These are phyloP conservation scores for Eulemur rufifrons DNA, from an alignment of 2,113 vertebrate genomes.

Conservation along the genomic window DNA sequence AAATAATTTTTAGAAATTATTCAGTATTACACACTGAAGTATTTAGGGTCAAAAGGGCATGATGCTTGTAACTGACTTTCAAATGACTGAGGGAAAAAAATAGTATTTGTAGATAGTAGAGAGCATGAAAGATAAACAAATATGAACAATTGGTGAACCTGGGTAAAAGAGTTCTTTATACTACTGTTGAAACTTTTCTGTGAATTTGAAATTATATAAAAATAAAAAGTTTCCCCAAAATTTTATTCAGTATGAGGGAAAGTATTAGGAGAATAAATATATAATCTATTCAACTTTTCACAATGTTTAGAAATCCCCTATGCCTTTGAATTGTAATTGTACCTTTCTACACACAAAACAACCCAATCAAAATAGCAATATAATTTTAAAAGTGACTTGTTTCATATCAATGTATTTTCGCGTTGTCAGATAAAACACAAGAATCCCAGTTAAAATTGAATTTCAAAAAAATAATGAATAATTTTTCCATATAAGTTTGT, in stretches of 20 bases:
- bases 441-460: slow-evolving; percentile 50
- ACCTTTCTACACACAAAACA: slow-evolving; percentile 35
- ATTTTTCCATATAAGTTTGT: slow-evolving; percentile 32
- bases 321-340: slow-evolving; percentile 38
- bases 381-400: slow-evolving; percentile 33
- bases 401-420: slow-evolving; percentile 30
- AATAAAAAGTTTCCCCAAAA: slow-evolving; percentile 59
- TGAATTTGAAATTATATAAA: slow-evolving; percentile 73
- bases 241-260: slow-evolving; percentile 50
- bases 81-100: neutral
- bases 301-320: slow-evolving; percentile 52
- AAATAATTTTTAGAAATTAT: slow-evolving; percentile 1
- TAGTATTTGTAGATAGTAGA: neutral
- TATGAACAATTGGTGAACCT: neutral
- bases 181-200: slow-evolving; percentile 40
- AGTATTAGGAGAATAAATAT: slow-evolving; percentile 66
- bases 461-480: slow-evolving; percentile 41
- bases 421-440: slow-evolving; percentile 36
- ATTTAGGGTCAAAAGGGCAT: neutral
- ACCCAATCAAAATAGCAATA: slow-evolving; percentile 40
- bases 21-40: neutral
- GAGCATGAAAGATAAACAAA: neutral
- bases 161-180: slow-evolving; percentile 30
- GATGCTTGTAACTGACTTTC: neutral
- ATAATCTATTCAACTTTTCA: slow-evolving; percentile 61